Evolutionary conservation across 2,797 vertebrate genomes (phyloP), one percentile per base, ranked within the genome.

Genomic region (Australoheros facetus): DNA sequence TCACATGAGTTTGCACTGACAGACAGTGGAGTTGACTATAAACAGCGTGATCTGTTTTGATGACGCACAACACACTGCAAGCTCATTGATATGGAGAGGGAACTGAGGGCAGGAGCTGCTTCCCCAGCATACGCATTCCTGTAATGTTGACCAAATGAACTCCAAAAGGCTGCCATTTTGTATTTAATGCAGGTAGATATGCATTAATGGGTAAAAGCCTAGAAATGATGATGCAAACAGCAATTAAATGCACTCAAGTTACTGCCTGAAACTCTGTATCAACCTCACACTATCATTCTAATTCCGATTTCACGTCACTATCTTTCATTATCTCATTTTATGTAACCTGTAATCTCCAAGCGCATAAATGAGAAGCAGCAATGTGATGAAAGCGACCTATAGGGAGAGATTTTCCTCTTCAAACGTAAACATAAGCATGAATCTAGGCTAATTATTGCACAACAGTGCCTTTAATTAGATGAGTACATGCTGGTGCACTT

Each of bases 1-100:
- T 85, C 69, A 87, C 77, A 77, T 62, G 74, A 81, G 78, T 62
- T 80, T 84, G 82, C 79, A n/a, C 69, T 28, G 75, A 80, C 75
- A 76, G 81, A 80, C 82, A 70, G 51, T 7, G 59, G 53, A 55
- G 90, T 93, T 94, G 89, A 93, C 93, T 87, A 91, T 92, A 92
- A 93, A 91, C 83, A 91, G 56, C 21, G 73, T 54, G 77, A 87
- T 88, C 73, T 93, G 87, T 86, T 93, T 81, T 89, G 90, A 92
- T 94, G 92, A 94, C 88, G 85, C 92, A 93, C 86, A 32, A 78
- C 51, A 69, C 83, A 62, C 77, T 73, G 80, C 71, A 39, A 81
- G 79, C 79, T 85, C 80, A 88, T 71, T 92, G 86, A 90, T 86
- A 88, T 87, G 81, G 64, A 89, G 89, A 81, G 78, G 73, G 59